Conservation (phyloP, 2,113 vertebrate genomes). For the Rafetus swinhoei region DNA sequence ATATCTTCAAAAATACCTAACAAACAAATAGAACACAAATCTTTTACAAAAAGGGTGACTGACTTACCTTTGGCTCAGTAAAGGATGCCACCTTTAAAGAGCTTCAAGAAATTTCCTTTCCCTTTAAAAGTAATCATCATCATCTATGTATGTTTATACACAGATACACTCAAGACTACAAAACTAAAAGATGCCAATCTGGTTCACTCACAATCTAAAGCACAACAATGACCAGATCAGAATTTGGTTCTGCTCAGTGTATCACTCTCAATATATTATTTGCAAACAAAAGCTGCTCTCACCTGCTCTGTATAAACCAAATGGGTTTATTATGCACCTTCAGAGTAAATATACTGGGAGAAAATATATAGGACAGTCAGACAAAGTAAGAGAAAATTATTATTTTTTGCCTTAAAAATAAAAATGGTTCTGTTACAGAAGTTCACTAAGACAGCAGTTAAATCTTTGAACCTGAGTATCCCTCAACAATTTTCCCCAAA, state of each 20-base stretch:
- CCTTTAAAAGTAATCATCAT: neutral
- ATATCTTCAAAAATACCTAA: neutral
- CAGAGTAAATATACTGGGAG: neutral
- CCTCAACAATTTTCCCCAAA: neutral
- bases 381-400: neutral
- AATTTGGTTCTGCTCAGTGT: neutral
- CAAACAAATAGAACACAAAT: neutral
- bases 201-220: neutral
- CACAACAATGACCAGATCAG: neutral
- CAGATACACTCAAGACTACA: neutral
- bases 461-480: neutral
- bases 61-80: neutral
- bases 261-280: neutral
- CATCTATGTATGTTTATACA: neutral
- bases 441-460: neutral
- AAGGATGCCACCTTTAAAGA: neutral
- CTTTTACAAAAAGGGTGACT: neutral
- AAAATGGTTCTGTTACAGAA: neutral
- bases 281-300: neutral
- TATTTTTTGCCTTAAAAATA: neutral
- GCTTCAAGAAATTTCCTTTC: neutral
- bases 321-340: neutral
- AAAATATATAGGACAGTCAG: neutral
- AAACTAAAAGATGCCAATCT: neutral
- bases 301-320: neutral